Conservation (phyloP, 1,140 invertebrate genomes). For the Nixonia krombeini region DNA sequence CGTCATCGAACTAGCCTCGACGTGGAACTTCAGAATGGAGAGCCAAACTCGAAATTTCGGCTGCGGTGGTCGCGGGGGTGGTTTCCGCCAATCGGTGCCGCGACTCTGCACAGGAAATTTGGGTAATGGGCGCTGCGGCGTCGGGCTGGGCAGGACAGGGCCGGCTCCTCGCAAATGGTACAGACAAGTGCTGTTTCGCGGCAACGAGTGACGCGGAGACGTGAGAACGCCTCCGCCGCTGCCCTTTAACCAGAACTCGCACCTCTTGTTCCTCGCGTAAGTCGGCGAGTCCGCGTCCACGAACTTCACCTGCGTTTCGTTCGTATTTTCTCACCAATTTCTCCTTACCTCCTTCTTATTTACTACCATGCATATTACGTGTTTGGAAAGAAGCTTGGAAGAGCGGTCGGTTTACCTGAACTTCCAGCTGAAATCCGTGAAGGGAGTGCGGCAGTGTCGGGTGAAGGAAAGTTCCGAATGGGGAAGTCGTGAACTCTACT, state of each 20-base stretch:
- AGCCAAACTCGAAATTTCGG: conserved; percentile 87
- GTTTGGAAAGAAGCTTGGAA: no score
- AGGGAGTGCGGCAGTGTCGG: conserved; percentile 82
- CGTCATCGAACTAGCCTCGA: conserved; percentile 72
- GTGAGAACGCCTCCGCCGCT: conserved; percentile 82
- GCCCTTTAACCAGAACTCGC: conserved; percentile 88
- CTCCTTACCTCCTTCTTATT: no score
- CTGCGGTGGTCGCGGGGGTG: conserved; percentile 72
- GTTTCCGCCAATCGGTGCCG: conserved; percentile 73
- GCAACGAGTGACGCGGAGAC: conserved; percentile 85
- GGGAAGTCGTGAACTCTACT: conserved; percentile 91
- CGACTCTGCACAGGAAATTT: conserved; percentile 75
- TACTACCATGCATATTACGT: no score
- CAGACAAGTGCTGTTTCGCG: conserved; percentile 88
- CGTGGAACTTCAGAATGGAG: conserved; percentile 89
- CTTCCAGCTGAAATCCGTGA: conserved; percentile 90
- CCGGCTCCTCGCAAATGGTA: conserved; percentile 82
- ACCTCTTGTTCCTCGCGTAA: conserved; percentile 85
- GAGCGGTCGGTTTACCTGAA: no score
- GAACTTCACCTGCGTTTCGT: conserved; percentile 80
- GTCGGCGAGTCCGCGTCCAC: conserved; percentile 84
- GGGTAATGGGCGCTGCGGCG: conserved; percentile 74
- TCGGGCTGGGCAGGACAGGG: conserved; percentile 73
- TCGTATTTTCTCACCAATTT: background rate
- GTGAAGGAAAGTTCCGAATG: conserved; percentile 88